These are phyloP conservation scores for Drosophila erecta DNA, from an alignment of 1,140 invertebrate species.

Conservation along the genomic window DNA sequence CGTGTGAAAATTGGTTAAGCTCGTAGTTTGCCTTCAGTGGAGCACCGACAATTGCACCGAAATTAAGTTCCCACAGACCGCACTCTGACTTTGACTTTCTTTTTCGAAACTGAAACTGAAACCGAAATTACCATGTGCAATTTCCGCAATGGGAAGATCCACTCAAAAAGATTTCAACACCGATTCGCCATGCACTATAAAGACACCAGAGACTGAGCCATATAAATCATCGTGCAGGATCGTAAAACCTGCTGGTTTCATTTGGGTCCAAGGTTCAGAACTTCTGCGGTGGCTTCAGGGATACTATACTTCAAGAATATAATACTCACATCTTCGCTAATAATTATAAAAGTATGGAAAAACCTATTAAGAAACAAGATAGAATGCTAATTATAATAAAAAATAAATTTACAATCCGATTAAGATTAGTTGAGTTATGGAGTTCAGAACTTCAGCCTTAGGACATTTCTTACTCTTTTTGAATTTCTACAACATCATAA, in stretches of 20 bases:
- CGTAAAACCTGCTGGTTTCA: constrained; percentile 33
- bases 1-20: constrained; percentile 62
- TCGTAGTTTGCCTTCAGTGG: constrained; percentile 22
- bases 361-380: too few relatives aligned
- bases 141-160: constrained; percentile 58
- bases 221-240: constrained; percentile 47
- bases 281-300: constrained; percentile 47
- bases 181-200: constrained; percentile 66
- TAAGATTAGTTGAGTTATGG: too few relatives aligned
- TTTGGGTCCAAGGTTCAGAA: constrained; percentile 18
- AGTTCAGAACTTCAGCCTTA: too few relatives aligned
- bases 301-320: neutral
- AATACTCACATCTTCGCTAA: too few relatives aligned
- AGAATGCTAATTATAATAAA: too few relatives aligned
- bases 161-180: constrained; percentile 30
- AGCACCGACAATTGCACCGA: constrained; percentile 24
- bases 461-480: too few relatives aligned
- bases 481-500: too few relatives aligned
- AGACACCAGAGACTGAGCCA: constrained; percentile 29
- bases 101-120: constrained; percentile 50
- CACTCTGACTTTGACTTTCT: constrained; percentile 56
- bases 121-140: constrained; percentile 50
- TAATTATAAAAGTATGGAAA: too few relatives aligned
- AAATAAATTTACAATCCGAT: too few relatives aligned
- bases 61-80: constrained; percentile 49